Evolutionary conservation across 2,888 invertebrate genomes (phyloP), one percentile per base, ranked within the genome.

Genomic region (Brassicogethes aeneus): DNA sequence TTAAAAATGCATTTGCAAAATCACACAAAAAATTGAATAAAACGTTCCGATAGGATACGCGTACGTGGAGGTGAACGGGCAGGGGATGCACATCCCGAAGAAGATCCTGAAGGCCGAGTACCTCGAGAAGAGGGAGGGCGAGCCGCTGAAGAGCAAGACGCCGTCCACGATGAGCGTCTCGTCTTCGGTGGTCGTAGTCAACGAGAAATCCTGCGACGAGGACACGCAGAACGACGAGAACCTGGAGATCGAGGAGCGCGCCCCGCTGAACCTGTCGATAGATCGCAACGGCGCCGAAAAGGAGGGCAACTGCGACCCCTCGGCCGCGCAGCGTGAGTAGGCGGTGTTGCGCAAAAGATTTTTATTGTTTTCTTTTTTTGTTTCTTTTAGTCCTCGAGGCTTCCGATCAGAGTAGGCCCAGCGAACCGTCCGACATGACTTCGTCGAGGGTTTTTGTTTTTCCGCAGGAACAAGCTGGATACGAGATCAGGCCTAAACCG

Each of bases 381-480:
- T n/a, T n/a, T n/a, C n/a, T n/a, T n/a, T n/a, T n/a, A n/a, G n/a
- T 35, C 23, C 12, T 17, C 29, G 15, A 2, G 10, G n/a, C 5
- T 8, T 14, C 14, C 29, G 16, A n/a, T n/a, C n/a, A n/a, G n/a
- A n/a, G n/a, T n/a, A n/a, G n/a, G n/a, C n/a, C n/a, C n/a, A n/a
- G n/a, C n/a, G n/a, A 30, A 29, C 33, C 13, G 3, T 12, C 14
- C 17, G 14, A 30, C 23, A 37, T 7, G 15, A 14, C 34, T 8
- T 15, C 39, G 34, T 42, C 43, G 2, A 50, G 64, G 32, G 42
- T 63, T 31, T 67, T 67, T 50, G 55, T 66, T n/a, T 67, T 67
- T 43, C 66, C 66, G 1, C 57, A 59, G 42, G 51, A 53, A 37
- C 53, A 55, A 42, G 64, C 65, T 1, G 67, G 67, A 2, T 67